Conservation (phyloP, 1,140 invertebrate species). For the Bombus breviceps region DNA sequence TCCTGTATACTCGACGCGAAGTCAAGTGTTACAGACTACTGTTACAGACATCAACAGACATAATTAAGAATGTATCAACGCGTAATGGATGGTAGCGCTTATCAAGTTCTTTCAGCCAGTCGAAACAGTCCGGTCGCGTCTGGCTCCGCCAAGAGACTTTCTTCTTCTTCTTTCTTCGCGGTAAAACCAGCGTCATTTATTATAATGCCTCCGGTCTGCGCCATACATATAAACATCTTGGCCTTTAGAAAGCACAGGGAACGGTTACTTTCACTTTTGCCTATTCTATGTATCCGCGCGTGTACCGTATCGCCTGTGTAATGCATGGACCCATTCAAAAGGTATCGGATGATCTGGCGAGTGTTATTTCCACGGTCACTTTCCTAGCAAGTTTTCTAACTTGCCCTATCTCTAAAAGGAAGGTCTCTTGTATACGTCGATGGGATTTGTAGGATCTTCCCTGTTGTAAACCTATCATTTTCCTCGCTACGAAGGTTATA, state of each 20-base stretch:
- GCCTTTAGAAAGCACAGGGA: constrained; percentile 41
- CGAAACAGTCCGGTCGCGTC: constrained; percentile 26
- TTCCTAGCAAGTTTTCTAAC: neutral
- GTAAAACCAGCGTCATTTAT: constrained; percentile 26
- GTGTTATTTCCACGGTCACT: neutral
- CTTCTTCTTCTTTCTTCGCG: constrained; percentile 2
- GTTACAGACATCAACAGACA: constrained; percentile 4
- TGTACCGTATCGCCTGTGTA: constrained; percentile 5
- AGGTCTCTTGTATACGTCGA: neutral
- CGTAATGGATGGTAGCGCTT: constrained; percentile 46
- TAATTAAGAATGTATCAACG: constrained; percentile 61
- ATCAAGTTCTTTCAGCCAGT: constrained; percentile 1
- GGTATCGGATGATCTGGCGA: neutral
- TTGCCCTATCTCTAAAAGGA: neutral
- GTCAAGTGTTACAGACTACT: constrained; percentile 40
- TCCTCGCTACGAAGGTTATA: neutral
- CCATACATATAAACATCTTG: constrained; percentile 31
- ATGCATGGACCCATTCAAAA: neutral
- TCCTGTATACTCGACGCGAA: constrained; percentile 6
- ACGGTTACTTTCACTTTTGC: constrained; percentile 43
- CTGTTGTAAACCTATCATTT: neutral
- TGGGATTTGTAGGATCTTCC: neutral
- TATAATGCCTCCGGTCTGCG: constrained; percentile 23
- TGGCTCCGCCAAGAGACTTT: neutral
- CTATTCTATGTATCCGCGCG: neutral